Percentiles rank a stretch among this genome's conserved stretches.
phyloP scores from a whole-genome alignment of 1,140 invertebrate species.

The Euura lappo region DNA sequence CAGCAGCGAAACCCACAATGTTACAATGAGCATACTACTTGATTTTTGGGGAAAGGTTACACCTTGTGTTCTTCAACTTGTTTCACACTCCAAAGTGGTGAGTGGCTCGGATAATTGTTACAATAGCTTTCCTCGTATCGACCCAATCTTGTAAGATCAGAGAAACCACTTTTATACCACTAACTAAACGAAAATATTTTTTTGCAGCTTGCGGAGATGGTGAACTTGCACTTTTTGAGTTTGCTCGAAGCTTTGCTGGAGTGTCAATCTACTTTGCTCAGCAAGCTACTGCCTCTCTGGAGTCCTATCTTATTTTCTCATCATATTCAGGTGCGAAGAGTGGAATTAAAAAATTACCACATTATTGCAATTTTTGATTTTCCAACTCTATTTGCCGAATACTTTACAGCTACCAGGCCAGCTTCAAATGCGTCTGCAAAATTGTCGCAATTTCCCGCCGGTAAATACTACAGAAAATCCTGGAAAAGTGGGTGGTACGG shows the following conservation, averaged over 20 bases:
- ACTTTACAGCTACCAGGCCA: constrained; percentile 83
- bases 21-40: constrained; percentile 84
- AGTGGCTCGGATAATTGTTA: constrained; percentile 40
- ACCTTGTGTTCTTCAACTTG: constrained; percentile 90
- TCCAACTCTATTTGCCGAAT: neutral
- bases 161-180: constrained; percentile 13
- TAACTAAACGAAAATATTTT: constrained; percentile 21
- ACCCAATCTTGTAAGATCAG: neutral
- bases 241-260: constrained; percentile 95
- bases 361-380: too few relatives aligned
- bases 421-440: constrained; percentile 87
- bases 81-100: constrained; percentile 92
- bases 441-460: constrained; percentile 81
- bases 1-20: constrained; percentile 72
- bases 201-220: constrained; percentile 91
- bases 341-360: constrained; percentile 23
- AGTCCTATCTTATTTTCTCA: constrained; percentile 91
- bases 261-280: constrained; percentile 91
- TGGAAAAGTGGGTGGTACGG: constrained; percentile 14
- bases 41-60: constrained; percentile 99
- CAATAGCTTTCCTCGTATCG: constrained; percentile 3
- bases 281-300: constrained; percentile 85
- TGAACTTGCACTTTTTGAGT: constrained; percentile 95
- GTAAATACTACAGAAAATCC: constrained; percentile 48
- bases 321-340: constrained; percentile 73